Percentiles rank a stretch among this genome's conserved stretches.
These are phyloP conservation scores for Actinostola sp. DNA, from an alignment of 92 coral and sea anemone genomes.

Conservation along the genomic window DNA sequence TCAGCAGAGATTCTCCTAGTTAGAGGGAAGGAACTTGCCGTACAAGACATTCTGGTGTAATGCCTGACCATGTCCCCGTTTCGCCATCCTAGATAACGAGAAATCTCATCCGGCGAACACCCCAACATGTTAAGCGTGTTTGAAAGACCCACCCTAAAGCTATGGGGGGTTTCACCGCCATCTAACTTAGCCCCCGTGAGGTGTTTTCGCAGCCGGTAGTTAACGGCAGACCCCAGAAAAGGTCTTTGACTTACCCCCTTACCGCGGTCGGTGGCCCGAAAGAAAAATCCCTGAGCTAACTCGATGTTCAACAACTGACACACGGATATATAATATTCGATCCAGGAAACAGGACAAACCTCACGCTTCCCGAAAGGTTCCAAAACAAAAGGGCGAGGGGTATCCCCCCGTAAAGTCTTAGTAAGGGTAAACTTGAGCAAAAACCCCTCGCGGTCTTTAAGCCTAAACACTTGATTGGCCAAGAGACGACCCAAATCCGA, in stretches of 20 bases:
- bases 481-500: slow-evolving; percentile 44
- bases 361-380: slow-evolving; percentile 13
- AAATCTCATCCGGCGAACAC: slow-evolving; percentile 28
- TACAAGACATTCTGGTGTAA: slow-evolving; percentile 9
- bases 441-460: slow-evolving; percentile 14
- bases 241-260: slow-evolving; percentile 41
- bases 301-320: slow-evolving; percentile 23
- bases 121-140: slow-evolving; percentile 35
- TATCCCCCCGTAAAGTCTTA: slow-evolving; percentile 14
- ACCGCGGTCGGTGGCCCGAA: slow-evolving; percentile 45
- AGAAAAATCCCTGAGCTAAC: slow-evolving; percentile 41
- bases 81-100: slow-evolving; percentile 49
- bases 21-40: slow-evolving; percentile 17
- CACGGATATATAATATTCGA: slow-evolving; percentile 37
- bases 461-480: slow-evolving; percentile 26
- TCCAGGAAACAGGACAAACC: slow-evolving; percentile 49
- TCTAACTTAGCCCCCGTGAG: slow-evolving; percentile 22
- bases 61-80: slow-evolving; percentile 19
- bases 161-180: slow-evolving; percentile 49
- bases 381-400: slow-evolving; percentile 14
- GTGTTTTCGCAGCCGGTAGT: slow-evolving; percentile 35
- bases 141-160: slow-evolving; percentile 56
- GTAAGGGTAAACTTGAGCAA: slow-evolving; percentile 24
- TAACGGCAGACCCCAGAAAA: slow-evolving; percentile 42
- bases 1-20: too few species aligned